phyloP scores from a whole-genome alignment of 2,888 invertebrate genomes.

The Heliconius ethilla region DNA sequence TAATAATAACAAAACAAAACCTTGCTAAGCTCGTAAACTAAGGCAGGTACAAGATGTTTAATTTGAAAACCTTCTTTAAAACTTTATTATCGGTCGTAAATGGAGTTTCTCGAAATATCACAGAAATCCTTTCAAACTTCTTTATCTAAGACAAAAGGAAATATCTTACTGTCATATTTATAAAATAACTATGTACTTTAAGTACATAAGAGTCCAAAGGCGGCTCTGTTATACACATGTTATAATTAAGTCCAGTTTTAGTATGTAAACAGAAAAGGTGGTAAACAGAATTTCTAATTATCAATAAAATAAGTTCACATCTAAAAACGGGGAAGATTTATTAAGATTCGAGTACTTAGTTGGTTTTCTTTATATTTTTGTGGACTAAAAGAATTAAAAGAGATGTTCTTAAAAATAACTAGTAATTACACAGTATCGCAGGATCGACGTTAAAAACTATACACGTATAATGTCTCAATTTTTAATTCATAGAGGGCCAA shows the following conservation, averaged over 20 bases:
- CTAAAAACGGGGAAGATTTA: too few species aligned
- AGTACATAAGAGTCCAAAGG: neutral
- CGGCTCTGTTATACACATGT: neutral
- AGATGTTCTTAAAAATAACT: neutral
- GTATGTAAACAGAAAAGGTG: too few species aligned
- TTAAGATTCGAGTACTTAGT: neutral
- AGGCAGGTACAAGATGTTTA: slow-evolving; percentile 18
- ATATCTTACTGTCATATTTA: neutral
- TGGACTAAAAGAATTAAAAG: neutral
- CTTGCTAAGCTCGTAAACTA: slow-evolving; percentile 26
- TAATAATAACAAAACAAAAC: slow-evolving; percentile 11
- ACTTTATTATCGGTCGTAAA: slow-evolving; percentile 21
- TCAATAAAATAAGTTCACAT: neutral
- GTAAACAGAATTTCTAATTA: neutral
- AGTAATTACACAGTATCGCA: neutral
- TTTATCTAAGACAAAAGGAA: neutral
- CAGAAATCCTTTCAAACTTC: neutral
- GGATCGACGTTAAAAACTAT: too few species aligned
- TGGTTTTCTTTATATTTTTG: neutral
- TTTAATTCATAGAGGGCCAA: too few species aligned
- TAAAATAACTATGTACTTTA: neutral
- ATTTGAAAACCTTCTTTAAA: neutral
- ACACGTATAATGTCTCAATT: too few species aligned
- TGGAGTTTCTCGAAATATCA: neutral
- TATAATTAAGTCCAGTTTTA: neutral